Conservation (phyloP, 1,140 invertebrate species). For the Pogonomyrmex barbatus region DNA sequence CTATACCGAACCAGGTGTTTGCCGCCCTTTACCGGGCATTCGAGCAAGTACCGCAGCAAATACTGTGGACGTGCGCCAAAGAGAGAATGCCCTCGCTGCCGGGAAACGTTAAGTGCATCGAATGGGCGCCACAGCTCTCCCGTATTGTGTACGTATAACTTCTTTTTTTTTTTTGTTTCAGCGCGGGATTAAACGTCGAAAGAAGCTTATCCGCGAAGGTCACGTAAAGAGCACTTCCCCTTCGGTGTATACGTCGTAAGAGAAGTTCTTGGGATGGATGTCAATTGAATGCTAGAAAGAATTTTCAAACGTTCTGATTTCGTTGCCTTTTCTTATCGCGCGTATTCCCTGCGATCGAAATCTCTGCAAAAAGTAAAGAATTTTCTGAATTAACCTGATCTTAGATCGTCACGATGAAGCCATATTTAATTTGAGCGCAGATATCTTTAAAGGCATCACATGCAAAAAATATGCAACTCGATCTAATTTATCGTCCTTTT, state of each 20-base stretch:
- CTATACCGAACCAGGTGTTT: slow-evolving; percentile 62
- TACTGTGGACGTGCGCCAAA: slow-evolving; percentile 74
- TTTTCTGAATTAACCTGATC: slow-evolving; percentile 7
- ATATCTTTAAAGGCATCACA: not conserved
- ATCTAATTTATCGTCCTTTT: not conserved
- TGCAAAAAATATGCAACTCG: not conserved
- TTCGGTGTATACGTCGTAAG: not conserved
- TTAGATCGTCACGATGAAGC: too few relatives aligned
- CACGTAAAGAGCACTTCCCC: slow-evolving; percentile 9
- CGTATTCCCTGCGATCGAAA: not conserved
- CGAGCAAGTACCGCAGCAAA: slow-evolving; percentile 69
- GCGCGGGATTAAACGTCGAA: slow-evolving; percentile 31
- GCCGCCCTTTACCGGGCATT: slow-evolving; percentile 67
- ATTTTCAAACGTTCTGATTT: slow-evolving; percentile 34
- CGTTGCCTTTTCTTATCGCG: not conserved
- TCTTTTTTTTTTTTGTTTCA: slow-evolving; percentile 22
- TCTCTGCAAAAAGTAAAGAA: not conserved
- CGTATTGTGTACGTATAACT: slow-evolving; percentile 85
- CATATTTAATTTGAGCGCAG: not conserved
- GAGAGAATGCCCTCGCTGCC: slow-evolving; percentile 82
- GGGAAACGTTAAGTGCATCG: slow-evolving; percentile 87
- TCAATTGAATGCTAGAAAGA: slow-evolving; percentile 32
- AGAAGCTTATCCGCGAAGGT: slow-evolving; percentile 52
- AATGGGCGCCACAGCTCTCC: slow-evolving; percentile 89
- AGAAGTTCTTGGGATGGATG: slow-evolving; percentile 29